Evolutionary conservation across 2,888 invertebrate genomes (phyloP), one percentile per base, ranked within the genome.

Genomic region (Schrankia costaestrigalis): DNA sequence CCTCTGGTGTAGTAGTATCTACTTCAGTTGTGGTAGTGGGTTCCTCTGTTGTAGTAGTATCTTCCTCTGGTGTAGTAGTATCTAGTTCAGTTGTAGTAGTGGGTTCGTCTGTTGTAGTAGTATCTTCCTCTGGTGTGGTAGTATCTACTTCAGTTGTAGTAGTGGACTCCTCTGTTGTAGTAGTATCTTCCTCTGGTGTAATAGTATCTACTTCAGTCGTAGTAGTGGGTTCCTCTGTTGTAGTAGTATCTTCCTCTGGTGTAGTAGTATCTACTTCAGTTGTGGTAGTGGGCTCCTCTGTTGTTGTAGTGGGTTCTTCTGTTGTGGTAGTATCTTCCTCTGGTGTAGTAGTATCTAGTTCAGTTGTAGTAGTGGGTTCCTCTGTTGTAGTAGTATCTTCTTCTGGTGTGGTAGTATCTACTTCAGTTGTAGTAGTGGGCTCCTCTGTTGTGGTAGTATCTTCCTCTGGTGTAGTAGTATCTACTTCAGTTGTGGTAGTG

Each of bases 381-480:
- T 31, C 10, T 21, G 35, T 33, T 4, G 34, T 31, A 0, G 26
- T 25, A 1, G 31, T 9, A n/a, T n/a, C n/a, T n/a, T n/a, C n/a
- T n/a, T n/a, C n/a, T n/a, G n/a, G n/a, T 6, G 11, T 11, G 2
- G 12, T 18, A 8, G 31, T 31, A 1, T 27, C 18, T 8, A n/a
- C n/a, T n/a, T n/a, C n/a, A n/a, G n/a, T n/a, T n/a, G 27, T 33
- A 3, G 47, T 47, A 0, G 38, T 46, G 2, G 35, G 30, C 11
- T 7, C 5, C 6, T 24, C 24, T 3, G 29, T 22, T 1, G 38
- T 46, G 3, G 37, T 25, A 6, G 11, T 13, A 1, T 33, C 26
- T n/a, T n/a, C n/a, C n/a, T n/a, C n/a, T n/a, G n/a, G n/a, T n/a
- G n/a, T n/a, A n/a, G n/a, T n/a, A n/a, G n/a, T n/a, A n/a, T n/a